phyloP scores from a whole-genome alignment of 1,140 invertebrate species.

The Gonioctena quinquepunctata region DNA sequence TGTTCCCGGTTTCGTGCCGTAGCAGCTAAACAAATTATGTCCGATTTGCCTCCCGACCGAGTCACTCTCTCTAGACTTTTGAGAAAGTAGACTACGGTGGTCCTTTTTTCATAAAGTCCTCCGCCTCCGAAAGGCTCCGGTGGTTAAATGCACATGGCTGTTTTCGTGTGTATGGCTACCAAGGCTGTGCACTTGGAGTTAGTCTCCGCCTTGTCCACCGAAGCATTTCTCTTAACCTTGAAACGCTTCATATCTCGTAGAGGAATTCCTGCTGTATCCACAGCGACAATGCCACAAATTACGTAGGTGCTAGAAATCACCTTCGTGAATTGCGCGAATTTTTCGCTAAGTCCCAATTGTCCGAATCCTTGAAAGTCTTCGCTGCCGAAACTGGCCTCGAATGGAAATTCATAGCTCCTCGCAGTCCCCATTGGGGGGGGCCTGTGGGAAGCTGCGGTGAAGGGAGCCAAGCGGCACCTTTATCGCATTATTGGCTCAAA shows the following conservation, averaged over 20 bases:
- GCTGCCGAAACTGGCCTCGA: not conserved
- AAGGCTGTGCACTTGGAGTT: not conserved
- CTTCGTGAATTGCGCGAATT: not conserved
- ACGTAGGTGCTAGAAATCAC: not conserved
- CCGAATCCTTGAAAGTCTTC: conserved; percentile 23
- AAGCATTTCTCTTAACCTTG: not conserved
- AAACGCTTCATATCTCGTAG: not conserved
- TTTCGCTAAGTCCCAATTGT: not conserved
- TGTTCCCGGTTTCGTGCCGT: not conserved
- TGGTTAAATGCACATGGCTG: conserved; percentile 2
- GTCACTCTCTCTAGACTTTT: conserved; percentile 5
- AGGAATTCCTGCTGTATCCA: not conserved
- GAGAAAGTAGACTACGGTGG: conserved; percentile 11
- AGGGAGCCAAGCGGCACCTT: conserved; percentile 26
- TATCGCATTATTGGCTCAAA: conserved; percentile 40
- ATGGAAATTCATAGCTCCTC: conserved; percentile 1
- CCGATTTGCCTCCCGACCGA: not conserved
- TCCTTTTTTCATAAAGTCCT: conserved; percentile 9
- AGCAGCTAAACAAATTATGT: not conserved
- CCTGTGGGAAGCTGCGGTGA: conserved; percentile 33
- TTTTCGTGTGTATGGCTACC: conserved; percentile 7
- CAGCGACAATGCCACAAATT: not conserved
- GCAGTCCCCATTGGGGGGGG: not conserved
- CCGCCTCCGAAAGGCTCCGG: conserved; percentile 2
- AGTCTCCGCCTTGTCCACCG: not conserved